phyloP scores from a whole-genome alignment of 2,888 invertebrate species.

The Hydrotaea diabolus region DNA sequence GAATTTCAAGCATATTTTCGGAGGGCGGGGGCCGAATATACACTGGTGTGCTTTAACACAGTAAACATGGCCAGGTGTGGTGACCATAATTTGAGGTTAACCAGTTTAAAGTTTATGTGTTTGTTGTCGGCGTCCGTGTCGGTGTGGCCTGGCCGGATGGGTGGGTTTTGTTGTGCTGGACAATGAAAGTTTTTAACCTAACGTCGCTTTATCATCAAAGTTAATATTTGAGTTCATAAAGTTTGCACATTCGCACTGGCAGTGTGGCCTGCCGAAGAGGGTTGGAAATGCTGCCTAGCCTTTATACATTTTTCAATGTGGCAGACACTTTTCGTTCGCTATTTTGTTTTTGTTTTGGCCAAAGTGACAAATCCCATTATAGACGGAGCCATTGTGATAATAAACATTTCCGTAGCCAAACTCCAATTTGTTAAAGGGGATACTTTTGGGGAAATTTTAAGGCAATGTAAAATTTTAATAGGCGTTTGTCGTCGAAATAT shows the following conservation, averaged over 20 bases:
- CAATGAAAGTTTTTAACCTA: constrained; percentile 56
- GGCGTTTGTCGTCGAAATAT: too few relatives aligned
- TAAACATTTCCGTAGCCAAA: too few relatives aligned
- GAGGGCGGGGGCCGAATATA: background rate
- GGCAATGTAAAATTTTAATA: too few relatives aligned
- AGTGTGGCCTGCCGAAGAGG: background rate
- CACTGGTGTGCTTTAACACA: constrained; percentile 20
- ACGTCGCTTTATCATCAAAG: constrained; percentile 56
- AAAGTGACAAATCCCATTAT: constrained; percentile 80
- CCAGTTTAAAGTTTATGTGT: constrained; percentile 37
- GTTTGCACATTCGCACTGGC: constrained; percentile 25
- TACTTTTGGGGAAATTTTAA: too few relatives aligned
- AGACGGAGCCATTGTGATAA: constrained; percentile 74
- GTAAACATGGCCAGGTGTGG: constrained; percentile 41
- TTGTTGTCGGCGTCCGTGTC: background rate
- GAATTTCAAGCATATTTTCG: constrained; percentile 3
- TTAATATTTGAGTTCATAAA: constrained; percentile 64
- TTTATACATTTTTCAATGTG: constrained; percentile 16
- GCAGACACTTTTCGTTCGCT: constrained; percentile 37
- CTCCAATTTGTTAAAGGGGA: too few relatives aligned
- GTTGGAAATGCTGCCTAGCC: background rate
- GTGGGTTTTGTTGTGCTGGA: background rate
- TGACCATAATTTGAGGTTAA: constrained; percentile 64
- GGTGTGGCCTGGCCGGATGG: background rate
- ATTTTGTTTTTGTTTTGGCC: constrained; percentile 42